Base-by-base conservation (phyloP, 1,140 invertebrate species). In the Trichonephila clavipes region DNA sequence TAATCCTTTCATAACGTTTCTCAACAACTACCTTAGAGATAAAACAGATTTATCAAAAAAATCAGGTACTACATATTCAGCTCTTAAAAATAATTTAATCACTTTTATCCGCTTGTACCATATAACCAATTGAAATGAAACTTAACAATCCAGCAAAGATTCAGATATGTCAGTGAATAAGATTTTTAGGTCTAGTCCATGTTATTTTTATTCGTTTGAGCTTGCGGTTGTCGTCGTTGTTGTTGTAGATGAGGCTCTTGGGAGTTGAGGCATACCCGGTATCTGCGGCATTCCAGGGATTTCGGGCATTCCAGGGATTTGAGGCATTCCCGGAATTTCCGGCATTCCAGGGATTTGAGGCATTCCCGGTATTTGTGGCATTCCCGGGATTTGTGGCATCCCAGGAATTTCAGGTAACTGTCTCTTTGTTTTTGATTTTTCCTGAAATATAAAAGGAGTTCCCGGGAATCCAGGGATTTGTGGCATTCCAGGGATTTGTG, bases 201-300 rank as follows among this genome's bases (percentile, higher is more conserved):
- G 34, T 34, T 34, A 34, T 2, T 77, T 16, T 77, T 24, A 77
- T 77, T 77, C 69, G 28, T 24, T 77, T 34, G 69, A 12, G 16
- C 69, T 77, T 4, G 69, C 28, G 14, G 69, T 77, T 40, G 34
- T 40, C 2, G 34, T 40, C 4, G 2, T 40, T 3, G 91, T 83
- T 18, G 34, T 19, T 18, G 69, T 18, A 77, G 28, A 34, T 24
- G 91, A 85, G 8, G 77, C 12, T 40, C 81, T 81, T 66, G 90
- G 61, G 14, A 92, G 81, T 61, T 90, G 44, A 28, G 91, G 91
- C 21, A 87, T 59, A 28, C 91, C 90, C 6, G 81, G 90, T 18
- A 93, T 77, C 61, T 81, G 28, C 21, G 92, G 85, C 51, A 88
- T 77, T 62, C 92, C 40, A 14, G 89, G 89, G 1, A 82, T n/a